A percentile compares a stretch with the other conserved stretches of the same genome.
Conservation (phyloP, 2,797 vertebrate species). For the Coracias cyanogaster region DNA sequence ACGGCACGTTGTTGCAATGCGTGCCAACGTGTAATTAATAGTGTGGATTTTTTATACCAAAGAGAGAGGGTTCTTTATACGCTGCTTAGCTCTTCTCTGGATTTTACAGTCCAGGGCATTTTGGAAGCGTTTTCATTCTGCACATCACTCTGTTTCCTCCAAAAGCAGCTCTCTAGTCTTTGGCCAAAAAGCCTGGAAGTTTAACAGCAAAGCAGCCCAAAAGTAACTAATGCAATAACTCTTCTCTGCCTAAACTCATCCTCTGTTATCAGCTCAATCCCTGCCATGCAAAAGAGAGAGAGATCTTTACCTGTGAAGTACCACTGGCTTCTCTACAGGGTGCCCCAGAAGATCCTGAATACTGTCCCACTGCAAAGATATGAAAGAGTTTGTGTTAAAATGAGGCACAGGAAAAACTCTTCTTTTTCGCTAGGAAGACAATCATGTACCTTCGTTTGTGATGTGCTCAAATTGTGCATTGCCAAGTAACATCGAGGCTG, state of each 20-base stretch:
- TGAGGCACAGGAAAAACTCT: neutral
- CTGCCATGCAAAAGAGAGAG: neutral
- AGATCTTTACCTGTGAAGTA: conserved; percentile 91
- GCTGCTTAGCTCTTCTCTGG: neutral
- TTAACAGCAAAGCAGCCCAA: neutral
- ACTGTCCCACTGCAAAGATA: conserved; percentile 91
- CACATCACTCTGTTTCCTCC: too few species aligned
- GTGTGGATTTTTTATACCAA: neutral
- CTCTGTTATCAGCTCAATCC: neutral
- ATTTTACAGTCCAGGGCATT: neutral
- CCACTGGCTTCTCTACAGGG: conserved; percentile 96
- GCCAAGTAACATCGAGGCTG: neutral
- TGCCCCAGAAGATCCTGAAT: conserved; percentile 96
- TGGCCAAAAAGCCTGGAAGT: neutral
- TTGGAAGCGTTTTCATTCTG: neutral
- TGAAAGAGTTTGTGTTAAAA: neutral
- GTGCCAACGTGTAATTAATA: neutral
- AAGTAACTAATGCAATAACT: neutral
- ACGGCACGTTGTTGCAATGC: neutral
- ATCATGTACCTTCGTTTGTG: neutral
- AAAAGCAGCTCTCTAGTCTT: neutral
- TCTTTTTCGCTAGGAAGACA: neutral
- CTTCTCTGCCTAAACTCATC: neutral
- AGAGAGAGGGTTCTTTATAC: neutral
- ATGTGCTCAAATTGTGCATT: neutral